Evolutionary conservation across 2,113 vertebrate genomes (phyloP).

Genomic region (Lanius ludovicianus): DNA sequence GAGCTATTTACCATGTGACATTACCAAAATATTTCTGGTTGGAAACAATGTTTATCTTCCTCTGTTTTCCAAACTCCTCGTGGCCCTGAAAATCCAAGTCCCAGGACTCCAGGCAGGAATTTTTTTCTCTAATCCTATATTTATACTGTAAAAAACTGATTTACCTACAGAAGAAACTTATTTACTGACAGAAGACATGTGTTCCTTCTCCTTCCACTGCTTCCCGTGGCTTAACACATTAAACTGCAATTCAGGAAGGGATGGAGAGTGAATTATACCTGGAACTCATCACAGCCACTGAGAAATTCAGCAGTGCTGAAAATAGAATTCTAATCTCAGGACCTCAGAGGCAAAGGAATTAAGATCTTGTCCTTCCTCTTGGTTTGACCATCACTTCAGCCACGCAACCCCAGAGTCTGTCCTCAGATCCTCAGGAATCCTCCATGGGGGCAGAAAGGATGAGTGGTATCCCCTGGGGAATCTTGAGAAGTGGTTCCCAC

Average conservation of each 20-base stretch:
- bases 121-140: neutral
- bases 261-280: neutral
- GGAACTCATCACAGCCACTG: neutral
- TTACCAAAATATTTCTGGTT: conserved; percentile 36
- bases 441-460: neutral
- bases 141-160: neutral
- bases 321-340: conserved; percentile 16
- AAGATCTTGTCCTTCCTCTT: neutral
- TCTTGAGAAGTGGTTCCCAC: neutral
- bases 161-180: neutral
- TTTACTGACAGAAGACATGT: neutral
- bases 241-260: neutral
- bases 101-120: neutral
- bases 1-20: conserved; percentile 10
- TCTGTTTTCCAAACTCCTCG: neutral
- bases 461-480: neutral
- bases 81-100: neutral
- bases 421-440: neutral
- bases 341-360: neutral
- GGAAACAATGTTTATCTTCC: neutral
- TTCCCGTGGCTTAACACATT: neutral
- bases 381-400: neutral
- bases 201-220: neutral
- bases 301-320: conserved; percentile 15
- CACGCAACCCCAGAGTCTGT: neutral